These are phyloP conservation scores for Lasius platythorax DNA, from an alignment of 2,888 invertebrate genomes.

Conservation along the genomic window DNA sequence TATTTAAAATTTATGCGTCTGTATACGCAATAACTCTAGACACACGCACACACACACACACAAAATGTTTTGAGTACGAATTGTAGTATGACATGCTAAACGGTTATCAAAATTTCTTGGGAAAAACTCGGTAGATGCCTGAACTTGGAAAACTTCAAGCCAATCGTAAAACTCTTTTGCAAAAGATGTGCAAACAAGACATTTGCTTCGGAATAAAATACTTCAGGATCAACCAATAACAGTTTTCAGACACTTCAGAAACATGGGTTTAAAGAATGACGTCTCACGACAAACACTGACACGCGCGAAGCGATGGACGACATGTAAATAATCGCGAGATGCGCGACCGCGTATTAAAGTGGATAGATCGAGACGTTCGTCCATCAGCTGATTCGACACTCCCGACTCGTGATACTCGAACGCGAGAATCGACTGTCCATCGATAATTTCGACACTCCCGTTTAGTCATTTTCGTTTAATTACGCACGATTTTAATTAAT, in stretches of 20 bases:
- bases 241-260: slow-evolving; percentile 68
- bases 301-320: no score
- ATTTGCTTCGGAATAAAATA: slow-evolving; percentile 67
- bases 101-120: slow-evolving; percentile 7
- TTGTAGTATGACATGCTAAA: background rate
- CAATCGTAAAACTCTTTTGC: slow-evolving; percentile 58
- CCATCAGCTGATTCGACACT: no score
- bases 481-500: no score
- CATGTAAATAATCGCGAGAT: no score
- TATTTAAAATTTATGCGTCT: slow-evolving; percentile 10
- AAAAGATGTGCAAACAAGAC: slow-evolving; percentile 66
- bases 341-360: no score
- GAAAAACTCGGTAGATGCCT: background rate
- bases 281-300: no score
- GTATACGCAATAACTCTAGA: background rate
- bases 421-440: no score
- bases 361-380: no score
- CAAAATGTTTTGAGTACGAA: background rate
- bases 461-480: no score
- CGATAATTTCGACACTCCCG: no score
- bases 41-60: no score
- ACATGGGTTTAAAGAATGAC: slow-evolving; percentile 1
- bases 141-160: slow-evolving; percentile 40
- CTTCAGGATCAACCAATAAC: slow-evolving; percentile 68
- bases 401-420: no score